These are phyloP conservation scores for Chloropsis hardwickii DNA, from an alignment of 2,113 vertebrate genomes.

Conservation along the genomic window DNA sequence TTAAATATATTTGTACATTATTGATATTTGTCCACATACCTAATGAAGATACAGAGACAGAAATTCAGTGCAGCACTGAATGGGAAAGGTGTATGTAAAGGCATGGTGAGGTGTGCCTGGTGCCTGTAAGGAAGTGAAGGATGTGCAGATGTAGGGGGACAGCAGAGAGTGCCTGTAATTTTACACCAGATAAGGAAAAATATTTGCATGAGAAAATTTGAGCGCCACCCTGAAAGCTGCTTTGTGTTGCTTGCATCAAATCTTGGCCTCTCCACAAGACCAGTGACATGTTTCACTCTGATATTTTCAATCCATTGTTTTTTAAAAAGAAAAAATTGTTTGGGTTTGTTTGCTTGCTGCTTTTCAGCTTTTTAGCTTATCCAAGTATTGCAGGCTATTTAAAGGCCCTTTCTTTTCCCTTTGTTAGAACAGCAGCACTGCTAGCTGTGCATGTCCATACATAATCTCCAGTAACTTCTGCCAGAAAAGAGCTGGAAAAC, in stretches of 20 bases:
- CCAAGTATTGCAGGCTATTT: neutral
- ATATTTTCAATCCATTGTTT: neutral
- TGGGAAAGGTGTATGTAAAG: neutral
- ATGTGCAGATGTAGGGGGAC: neutral
- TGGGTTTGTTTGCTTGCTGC: neutral
- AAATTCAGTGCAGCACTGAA: neutral
- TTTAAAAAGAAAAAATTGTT: neutral
- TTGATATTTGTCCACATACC: neutral
- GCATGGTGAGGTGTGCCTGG: neutral
- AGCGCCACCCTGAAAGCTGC: neutral
- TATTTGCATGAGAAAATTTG: neutral
- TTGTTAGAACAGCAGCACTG: neutral
- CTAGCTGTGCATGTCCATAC: neutral
- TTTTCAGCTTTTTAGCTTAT: conserved; percentile 1
- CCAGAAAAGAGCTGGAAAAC: conserved; percentile 9
- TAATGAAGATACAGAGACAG: neutral
- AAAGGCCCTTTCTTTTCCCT: neutral
- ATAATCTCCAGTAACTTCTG: conserved; percentile 4
- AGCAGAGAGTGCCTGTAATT: neutral
- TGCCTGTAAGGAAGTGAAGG: neutral
- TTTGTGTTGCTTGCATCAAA: neutral
- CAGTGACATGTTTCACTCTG: neutral
- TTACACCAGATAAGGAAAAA: neutral
- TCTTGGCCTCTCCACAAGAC: neutral
- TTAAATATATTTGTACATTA: neutral